These are phyloP conservation scores for Troides oblongomaculatus DNA, from an alignment of 2,888 invertebrate species.

Conservation along the genomic window DNA sequence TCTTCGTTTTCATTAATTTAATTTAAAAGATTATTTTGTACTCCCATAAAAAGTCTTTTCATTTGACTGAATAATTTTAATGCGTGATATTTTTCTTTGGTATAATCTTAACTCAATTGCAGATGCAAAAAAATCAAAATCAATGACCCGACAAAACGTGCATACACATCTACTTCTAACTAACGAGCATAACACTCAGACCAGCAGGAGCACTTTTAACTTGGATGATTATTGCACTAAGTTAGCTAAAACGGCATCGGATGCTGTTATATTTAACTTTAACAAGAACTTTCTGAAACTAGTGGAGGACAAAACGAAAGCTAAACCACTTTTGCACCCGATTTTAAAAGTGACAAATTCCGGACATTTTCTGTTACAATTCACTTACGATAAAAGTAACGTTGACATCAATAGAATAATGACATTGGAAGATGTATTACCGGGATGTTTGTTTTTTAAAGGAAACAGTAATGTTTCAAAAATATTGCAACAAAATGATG, in stretches of 20 bases:
- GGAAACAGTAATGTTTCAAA: conserved; percentile 20
- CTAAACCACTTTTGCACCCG: conserved; percentile 37
- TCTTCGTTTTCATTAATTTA: background rate
- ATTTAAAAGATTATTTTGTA: conserved; percentile 47
- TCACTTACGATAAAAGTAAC: conserved; percentile 32
- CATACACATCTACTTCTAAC: conserved; percentile 16
- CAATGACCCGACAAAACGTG: conserved; percentile 32
- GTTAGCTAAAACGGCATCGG: conserved; percentile 42
- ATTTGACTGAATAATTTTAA: background rate
- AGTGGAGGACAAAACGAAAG: conserved; percentile 41
- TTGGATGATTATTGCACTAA: conserved; percentile 33
- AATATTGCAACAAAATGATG: conserved; percentile 1
- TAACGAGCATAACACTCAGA: conserved; percentile 10
- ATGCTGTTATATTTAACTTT: conserved; percentile 43
- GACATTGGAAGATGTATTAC: conserved; percentile 36
- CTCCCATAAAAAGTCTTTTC: conserved; percentile 51
- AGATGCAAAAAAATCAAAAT: conserved; percentile 53
- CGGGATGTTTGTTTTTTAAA: conserved; percentile 25
- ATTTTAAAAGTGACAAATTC: conserved; percentile 42
- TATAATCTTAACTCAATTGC: conserved; percentile 41
- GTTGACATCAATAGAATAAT: conserved; percentile 18
- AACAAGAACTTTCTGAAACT: conserved; percentile 44
- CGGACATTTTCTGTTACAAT: conserved; percentile 41
- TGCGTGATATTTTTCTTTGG: background rate
- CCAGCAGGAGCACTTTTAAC: conserved; percentile 12